These are phyloP conservation scores for Stylophora pistillata DNA, from an alignment of 64 coral and sea anemone species.

Conservation along the genomic window DNA sequence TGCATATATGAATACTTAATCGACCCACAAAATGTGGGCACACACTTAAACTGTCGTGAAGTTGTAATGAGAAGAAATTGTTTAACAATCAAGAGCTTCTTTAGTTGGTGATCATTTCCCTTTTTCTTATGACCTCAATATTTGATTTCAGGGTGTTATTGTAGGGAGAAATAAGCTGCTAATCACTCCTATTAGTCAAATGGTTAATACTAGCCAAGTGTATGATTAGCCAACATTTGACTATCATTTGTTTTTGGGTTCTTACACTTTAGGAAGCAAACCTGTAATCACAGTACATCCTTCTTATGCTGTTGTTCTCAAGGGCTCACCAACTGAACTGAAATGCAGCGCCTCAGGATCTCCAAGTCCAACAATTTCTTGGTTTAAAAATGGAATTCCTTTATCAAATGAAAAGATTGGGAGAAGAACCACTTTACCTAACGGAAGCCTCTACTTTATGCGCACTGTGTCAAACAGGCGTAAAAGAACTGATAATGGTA, in stretches of 20 bases:
- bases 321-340: slow-evolving; percentile 64
- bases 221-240: no score
- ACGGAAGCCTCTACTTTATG: slow-evolving; percentile 61
- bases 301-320: slow-evolving; percentile 50
- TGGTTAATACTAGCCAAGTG: no score
- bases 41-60: no score
- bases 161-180: no score
- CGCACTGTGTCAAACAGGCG: slow-evolving; percentile 56
- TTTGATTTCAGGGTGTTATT: no score
- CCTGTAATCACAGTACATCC: slow-evolving; percentile 69
- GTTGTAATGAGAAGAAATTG: no score
- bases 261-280: neutral
- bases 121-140: no score
- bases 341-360: slow-evolving; percentile 59
- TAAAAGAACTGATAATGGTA: slow-evolving; percentile 66
- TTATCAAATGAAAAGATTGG: slow-evolving; percentile 47
- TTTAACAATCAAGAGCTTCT: no score
- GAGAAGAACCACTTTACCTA: slow-evolving; percentile 49
- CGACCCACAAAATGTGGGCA: no score
- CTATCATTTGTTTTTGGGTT: neutral
- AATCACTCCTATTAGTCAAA: no score
- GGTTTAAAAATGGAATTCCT: slow-evolving; percentile 72
- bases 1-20: no score
- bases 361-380: slow-evolving; percentile 61
- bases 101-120: no score